These are phyloP conservation scores for Meandrusa payeni DNA, from an alignment of 2,888 invertebrate species.

Conservation along the genomic window DNA sequence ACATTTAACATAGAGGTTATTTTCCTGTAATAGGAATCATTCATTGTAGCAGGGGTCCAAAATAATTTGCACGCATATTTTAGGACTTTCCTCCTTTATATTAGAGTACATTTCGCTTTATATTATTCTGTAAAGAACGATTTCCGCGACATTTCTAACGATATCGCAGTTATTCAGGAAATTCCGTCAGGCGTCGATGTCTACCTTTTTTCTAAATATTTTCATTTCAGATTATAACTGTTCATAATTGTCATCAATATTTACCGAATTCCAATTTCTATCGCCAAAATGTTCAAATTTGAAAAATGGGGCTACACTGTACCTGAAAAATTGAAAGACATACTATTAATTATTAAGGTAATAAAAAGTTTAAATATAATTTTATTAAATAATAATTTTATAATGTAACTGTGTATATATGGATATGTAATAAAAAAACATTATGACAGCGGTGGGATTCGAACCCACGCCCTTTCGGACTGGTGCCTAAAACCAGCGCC, in stretches of 20 bases:
- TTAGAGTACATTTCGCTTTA: conserved; percentile 29
- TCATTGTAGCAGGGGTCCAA: neutral
- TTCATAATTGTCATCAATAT: too few species aligned
- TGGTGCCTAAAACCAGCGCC: conserved; percentile 84
- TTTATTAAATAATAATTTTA: too few species aligned
- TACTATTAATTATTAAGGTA: too few species aligned
- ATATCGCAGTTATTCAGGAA: conserved; percentile 40
- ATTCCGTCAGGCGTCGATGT: conserved; percentile 38
- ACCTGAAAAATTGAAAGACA: too few species aligned
- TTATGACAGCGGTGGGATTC: too few species aligned
- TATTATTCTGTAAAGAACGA: conserved; percentile 31
- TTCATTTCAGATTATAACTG: too few species aligned
- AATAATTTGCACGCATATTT: neutral
- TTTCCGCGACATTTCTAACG: conserved; percentile 23
- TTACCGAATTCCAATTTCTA: too few species aligned
- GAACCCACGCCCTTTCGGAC: conserved; percentile 64
- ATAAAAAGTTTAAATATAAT: too few species aligned
- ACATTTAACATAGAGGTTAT: neutral
- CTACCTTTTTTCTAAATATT: conserved; percentile 24
- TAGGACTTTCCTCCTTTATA: neutral
- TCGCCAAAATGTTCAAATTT: too few species aligned
- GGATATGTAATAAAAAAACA: too few species aligned
- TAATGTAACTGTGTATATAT: too few species aligned
- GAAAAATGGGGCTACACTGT: too few species aligned
- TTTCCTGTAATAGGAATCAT: conserved; percentile 6